Conservation (phyloP, 2,797 vertebrate genomes). For the Antennarius maculatus region DNA sequence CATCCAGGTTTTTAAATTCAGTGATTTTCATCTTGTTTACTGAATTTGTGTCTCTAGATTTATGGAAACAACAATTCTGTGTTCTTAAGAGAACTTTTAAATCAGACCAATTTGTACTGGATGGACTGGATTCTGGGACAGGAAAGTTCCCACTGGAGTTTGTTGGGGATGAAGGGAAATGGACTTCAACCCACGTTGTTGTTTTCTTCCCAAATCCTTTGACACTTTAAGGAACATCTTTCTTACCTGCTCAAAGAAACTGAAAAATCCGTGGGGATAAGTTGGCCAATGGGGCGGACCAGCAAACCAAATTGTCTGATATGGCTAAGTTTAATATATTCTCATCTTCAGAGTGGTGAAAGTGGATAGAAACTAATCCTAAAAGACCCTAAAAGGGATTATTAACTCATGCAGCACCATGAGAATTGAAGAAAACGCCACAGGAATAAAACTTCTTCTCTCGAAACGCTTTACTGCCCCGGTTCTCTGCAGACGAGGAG, state of each 20-base stretch:
- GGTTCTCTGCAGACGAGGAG: constrained; percentile 44
- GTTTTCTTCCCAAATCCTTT: no score
- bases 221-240: no score
- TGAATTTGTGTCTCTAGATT: background rate
- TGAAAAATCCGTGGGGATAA: no score
- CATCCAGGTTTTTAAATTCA: background rate
- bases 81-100: background rate
- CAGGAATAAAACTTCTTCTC: constrained; percentile 32
- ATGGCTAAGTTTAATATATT: background rate
- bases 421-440: background rate
- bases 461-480: constrained; percentile 53
- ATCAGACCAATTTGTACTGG: no score
- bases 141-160: no score
- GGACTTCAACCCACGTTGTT: no score
- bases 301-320: no score
- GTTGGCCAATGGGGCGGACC: no score
- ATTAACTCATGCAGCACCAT: background rate
- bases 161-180: no score
- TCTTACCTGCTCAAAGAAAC: no score
- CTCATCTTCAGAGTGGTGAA: background rate
- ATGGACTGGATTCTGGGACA: no score
- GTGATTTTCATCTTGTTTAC: background rate
- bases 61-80: background rate
- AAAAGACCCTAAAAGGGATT: constrained; percentile 1
- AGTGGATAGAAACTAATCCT: background rate